Percentiles rank a stretch among this genome's conserved stretches.
Conservation (phyloP, 2,797 vertebrate species). For the Alauda arvensis region DNA sequence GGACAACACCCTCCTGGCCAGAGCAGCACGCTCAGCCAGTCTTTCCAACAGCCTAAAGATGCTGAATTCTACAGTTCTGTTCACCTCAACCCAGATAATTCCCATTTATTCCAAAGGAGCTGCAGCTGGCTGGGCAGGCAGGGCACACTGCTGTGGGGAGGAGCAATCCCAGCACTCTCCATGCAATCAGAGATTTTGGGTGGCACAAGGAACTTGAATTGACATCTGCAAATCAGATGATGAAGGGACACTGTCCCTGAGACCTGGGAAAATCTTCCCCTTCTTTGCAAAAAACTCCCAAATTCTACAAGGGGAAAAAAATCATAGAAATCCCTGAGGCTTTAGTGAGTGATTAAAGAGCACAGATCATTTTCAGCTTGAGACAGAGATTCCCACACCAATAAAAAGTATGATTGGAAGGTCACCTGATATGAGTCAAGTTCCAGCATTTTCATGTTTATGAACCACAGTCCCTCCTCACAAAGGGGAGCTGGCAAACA, state of each 20-base stretch:
- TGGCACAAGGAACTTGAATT: background rate
- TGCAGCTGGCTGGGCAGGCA: background rate
- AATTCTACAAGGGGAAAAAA: background rate
- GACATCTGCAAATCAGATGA: background rate
- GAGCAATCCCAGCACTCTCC: background rate
- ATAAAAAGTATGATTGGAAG: background rate
- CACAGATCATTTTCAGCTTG: background rate
- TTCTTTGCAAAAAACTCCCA: background rate
- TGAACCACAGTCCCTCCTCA: background rate
- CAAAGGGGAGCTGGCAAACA: background rate
- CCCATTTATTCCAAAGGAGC: background rate
- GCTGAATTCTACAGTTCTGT: background rate
- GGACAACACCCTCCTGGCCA: background rate
- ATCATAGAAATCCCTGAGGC: background rate
- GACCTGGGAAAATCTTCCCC: background rate
- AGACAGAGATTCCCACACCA: background rate
- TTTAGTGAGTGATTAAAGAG: background rate
- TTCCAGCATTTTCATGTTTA: background rate
- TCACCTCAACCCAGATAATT: background rate
- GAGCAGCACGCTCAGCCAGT: background rate
- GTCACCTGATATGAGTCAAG: fast-evolving
- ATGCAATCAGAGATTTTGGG: background rate
- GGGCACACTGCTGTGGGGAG: background rate
- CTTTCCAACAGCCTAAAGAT: background rate
- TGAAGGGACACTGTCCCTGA: background rate